Conservation (phyloP, 2,113 vertebrate species). For the Sapajus apella region DNA sequence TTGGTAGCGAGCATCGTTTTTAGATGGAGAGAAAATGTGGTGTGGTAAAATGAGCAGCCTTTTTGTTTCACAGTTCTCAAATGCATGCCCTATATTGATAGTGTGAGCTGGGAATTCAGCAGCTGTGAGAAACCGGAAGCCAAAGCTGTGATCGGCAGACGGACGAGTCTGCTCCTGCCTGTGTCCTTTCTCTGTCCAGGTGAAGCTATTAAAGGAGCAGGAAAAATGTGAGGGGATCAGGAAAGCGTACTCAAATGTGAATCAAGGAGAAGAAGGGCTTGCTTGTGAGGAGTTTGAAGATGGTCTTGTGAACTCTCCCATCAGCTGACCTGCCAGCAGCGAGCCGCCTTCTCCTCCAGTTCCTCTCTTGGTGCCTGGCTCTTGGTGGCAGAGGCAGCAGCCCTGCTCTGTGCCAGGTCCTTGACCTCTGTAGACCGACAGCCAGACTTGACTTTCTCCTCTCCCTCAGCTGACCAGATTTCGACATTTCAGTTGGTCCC, state of each 20-base stretch:
- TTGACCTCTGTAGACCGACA: neutral
- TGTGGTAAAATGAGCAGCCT: constrained; percentile 9
- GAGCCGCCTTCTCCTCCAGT: neutral
- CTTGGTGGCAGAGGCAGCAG: neutral
- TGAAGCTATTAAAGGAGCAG: neutral
- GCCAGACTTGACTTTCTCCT: neutral
- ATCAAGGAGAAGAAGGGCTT: neutral
- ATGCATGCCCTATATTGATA: neutral
- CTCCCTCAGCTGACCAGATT: constrained; percentile 23
- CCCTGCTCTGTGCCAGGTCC: neutral
- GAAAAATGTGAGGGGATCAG: neutral
- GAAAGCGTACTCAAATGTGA: neutral
- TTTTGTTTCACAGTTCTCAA: neutral
- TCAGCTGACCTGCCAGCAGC: neutral
- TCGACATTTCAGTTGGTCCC: constrained; percentile 10
- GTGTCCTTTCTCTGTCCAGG: neutral
- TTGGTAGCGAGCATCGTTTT: neutral
- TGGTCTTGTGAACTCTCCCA: neutral
- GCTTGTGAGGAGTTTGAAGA: neutral
- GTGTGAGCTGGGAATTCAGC: constrained; percentile 9
- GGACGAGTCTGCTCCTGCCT: fast-evolving
- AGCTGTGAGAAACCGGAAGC: neutral
- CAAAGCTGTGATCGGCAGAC: neutral
- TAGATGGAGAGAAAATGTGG: neutral
- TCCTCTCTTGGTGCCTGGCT: neutral